Evolutionary conservation across 2,797 vertebrate genomes (phyloP).

Genomic region (Okamejei kenojei): DNA sequence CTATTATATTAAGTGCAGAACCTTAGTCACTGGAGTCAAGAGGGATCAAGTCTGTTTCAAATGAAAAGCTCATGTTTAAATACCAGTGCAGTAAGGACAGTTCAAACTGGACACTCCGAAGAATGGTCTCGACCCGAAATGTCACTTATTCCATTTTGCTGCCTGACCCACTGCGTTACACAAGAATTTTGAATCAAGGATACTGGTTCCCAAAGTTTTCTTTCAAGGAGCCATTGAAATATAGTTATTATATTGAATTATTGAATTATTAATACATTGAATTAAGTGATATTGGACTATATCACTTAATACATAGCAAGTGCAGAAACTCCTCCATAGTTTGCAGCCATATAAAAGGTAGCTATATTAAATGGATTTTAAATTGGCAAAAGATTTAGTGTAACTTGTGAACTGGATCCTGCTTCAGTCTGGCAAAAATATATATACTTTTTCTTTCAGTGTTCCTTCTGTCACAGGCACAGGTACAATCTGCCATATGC

Average conservation of each 20-base stretch:
- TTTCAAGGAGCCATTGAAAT: neutral
- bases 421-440: neutral
- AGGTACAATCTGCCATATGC: neutral
- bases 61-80: neutral
- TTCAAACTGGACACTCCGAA: neutral
- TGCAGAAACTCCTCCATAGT: neutral
- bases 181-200: neutral
- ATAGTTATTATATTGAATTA: too few relatives aligned
- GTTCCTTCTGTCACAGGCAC: neutral
- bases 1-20: neutral
- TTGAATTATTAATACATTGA: too few relatives aligned
- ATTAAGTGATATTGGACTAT: neutral
- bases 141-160: too few relatives aligned
- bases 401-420: neutral
- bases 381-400: neutral
- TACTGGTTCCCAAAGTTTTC: neutral
- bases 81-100: too few relatives aligned
- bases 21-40: neutral
- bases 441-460: neutral
- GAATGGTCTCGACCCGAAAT: too few relatives aligned
- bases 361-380: neutral
- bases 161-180: too few relatives aligned
- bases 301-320: neutral
- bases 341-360: neutral
- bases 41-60: neutral